A percentile compares a stretch with the other conserved stretches of the same genome.
Conservation (phyloP, 1,140 invertebrate species). For the Harlomillsia oculata region DNA sequence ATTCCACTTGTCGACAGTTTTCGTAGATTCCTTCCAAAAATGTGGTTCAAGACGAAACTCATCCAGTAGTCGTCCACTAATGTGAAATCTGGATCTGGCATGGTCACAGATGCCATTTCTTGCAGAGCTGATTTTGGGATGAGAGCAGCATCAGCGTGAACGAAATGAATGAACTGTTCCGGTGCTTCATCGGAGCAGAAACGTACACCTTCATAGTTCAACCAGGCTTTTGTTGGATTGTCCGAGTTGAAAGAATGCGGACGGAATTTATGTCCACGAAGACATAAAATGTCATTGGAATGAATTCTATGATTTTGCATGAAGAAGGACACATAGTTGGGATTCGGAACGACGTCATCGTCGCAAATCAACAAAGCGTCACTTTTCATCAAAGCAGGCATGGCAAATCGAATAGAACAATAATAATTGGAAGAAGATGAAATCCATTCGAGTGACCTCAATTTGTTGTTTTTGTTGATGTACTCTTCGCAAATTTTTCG, state of each 20-base stretch:
- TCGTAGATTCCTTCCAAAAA: conserved; percentile 17
- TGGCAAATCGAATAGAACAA: conserved; percentile 22
- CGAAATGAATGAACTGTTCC: conserved; percentile 23
- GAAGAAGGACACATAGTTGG: conserved; percentile 20
- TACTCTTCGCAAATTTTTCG: conserved; percentile 1
- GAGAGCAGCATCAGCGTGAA: conserved; percentile 23
- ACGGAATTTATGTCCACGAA: conserved; percentile 19
- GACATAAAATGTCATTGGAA: conserved; percentile 18
- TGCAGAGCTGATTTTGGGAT: conserved; percentile 16
- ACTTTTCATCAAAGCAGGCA: conserved; percentile 25
- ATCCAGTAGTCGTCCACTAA: conserved; percentile 28
- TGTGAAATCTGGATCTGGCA: conserved; percentile 18
- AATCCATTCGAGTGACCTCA: conserved; percentile 15
- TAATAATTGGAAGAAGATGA: conserved; percentile 15
- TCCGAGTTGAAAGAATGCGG: conserved; percentile 8
- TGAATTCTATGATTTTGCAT: not conserved
- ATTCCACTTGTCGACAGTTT: not conserved
- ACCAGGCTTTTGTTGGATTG: conserved; percentile 9
- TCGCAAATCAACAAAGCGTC: conserved; percentile 21
- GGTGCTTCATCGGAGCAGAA: conserved; percentile 14
- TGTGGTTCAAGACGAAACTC: conserved; percentile 20
- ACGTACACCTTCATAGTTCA: conserved; percentile 7
- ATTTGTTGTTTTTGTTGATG: not conserved
- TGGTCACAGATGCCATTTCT: conserved; percentile 6
- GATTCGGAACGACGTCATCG: conserved; percentile 16